phyloP scores from a whole-genome alignment of 2,797 vertebrate species.

The Dermochelys coriacea region DNA sequence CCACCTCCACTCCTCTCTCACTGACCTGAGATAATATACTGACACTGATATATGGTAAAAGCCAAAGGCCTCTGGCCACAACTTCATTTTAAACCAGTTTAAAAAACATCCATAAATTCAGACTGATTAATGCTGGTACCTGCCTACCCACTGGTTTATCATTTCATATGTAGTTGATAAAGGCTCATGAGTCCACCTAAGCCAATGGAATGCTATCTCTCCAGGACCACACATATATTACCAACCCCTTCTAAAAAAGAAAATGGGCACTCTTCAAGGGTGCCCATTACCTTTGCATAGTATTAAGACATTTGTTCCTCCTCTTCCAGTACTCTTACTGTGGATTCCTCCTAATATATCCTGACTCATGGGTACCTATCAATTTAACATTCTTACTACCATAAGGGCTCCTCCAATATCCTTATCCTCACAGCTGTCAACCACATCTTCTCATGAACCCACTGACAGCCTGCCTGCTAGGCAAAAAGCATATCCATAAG shows the following conservation, averaged over 20 bases:
- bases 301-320: background rate
- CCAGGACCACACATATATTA: background rate
- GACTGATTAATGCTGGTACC: conserved; percentile 13
- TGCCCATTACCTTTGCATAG: background rate
- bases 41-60: conserved; percentile 22
- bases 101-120: conserved; percentile 20
- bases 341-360: background rate
- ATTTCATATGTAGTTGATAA: background rate
- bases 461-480: background rate
- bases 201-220: background rate
- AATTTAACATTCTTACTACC: background rate
- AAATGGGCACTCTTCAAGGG: background rate
- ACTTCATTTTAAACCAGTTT: background rate
- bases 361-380: background rate
- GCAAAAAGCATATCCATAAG: background rate
- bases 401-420: conserved; percentile 1
- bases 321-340: background rate
- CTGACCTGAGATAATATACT: background rate
- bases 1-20: background rate
- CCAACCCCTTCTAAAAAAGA: background rate
- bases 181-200: background rate
- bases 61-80: background rate
- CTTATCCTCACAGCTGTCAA: background rate
- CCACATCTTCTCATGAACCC: background rate
- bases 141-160: background rate